A percentile compares a stretch with the other conserved stretches of the same genome.
phyloP scores from a whole-genome alignment of 1,140 invertebrate genomes.

The Mamestra configurata region DNA sequence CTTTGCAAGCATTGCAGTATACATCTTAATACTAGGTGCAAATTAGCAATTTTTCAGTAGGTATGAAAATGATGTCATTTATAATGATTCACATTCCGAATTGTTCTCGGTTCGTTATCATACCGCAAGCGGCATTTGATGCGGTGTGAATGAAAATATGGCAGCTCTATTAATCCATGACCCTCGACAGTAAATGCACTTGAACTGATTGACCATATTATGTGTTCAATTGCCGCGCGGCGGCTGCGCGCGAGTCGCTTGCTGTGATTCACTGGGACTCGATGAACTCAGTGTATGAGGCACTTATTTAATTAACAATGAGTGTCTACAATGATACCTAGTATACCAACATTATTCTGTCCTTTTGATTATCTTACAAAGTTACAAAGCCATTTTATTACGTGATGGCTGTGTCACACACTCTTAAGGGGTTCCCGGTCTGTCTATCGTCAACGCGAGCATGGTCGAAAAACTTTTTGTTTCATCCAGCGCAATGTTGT shows the following conservation, averaged over 20 bases:
- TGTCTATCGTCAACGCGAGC: too few species aligned
- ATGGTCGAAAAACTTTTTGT: too few species aligned
- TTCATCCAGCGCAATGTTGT: too few species aligned
- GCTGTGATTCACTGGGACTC: conserved; percentile 57
- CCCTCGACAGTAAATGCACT: conserved; percentile 69
- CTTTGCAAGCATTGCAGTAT: too few species aligned
- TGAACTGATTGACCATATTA: conserved; percentile 81
- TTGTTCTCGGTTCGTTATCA: neutral
- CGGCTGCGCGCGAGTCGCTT: conserved; percentile 38
- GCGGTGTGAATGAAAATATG: conserved; percentile 44
- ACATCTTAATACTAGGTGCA: neutral
- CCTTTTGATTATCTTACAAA: too few species aligned
- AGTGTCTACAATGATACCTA: neutral
- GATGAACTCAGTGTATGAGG: neutral
- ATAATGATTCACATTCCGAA: neutral
- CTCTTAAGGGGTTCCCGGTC: too few species aligned
- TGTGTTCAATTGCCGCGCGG: conserved; percentile 60
- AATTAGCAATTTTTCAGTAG: neutral
- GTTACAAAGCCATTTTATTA: too few species aligned
- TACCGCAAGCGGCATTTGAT: conserved; percentile 8
- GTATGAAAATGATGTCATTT: neutral
- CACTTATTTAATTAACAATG: conserved; percentile 6
- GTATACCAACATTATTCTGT: too few species aligned
- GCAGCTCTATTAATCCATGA: conserved; percentile 60
- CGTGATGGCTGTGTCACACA: too few species aligned